Base-by-base conservation (phyloP, 2,888 invertebrate species). In the Tigriopus californicus region DNA sequence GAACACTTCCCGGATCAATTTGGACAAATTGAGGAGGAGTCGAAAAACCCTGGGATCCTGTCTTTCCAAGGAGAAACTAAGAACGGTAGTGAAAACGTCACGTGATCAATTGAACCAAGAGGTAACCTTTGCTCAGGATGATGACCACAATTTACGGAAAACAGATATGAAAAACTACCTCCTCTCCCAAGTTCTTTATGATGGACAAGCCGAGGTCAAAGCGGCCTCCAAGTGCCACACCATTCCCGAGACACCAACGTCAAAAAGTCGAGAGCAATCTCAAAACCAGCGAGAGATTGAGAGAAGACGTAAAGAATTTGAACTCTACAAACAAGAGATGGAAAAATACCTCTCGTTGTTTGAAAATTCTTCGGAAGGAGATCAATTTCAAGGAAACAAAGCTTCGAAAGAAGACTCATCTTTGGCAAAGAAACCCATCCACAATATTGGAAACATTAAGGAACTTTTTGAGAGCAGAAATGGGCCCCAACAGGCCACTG, bases 181-280 rank as follows among this genome's bases (percentile, higher is more conserved):
- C 24, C 51, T 59, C 18, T 59, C 59, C 20, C 59, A 59, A n/a
- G 59, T 59, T 41, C 20, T 59, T 11, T 59, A 52, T 59, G 59
- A 59, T 59, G 51, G 52, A 20, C 8, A 8, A 4, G 59, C 51
- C 18, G 40, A 52, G 51, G 42, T 59, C 13, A 12, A 51, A 11
- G 15, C 52, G 8, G 13, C 18, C 15, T 11, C 18, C 12, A 33
- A 8, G 33, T 33, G 3, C 8, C 4, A 33, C 4, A 15, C 15
- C 20, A 33, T 33, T 33, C 33, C 3, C 33, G 33, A 33, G 33
- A 33, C 8, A 33, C 41, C 6, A 18, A 13, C 11, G 42, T 18
- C 15, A 18, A 56, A 42, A 42, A 13, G 13, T 11, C 18, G n/a
- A 20, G 20, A 56, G 20, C 41, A 42, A 41, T 4, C 18, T 18